phyloP scores from a whole-genome alignment of 92 coral and sea anemone genomes.

The Zoanthus gigantus region DNA sequence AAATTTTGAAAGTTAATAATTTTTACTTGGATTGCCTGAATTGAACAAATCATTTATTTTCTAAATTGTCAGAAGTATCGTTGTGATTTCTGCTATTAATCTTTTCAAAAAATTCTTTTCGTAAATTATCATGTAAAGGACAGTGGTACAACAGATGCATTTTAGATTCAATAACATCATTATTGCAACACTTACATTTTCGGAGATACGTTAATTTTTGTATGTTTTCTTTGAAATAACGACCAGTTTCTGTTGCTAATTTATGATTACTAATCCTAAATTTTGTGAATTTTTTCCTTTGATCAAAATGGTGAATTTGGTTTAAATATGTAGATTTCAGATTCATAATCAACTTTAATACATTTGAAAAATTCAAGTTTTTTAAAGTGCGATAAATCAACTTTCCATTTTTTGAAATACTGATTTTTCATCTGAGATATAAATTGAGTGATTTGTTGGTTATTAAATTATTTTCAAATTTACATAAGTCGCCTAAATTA shows the following conservation, averaged over 20 bases:
- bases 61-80: too few relatives aligned
- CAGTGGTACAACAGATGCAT: too few relatives aligned
- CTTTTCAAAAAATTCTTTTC: too few relatives aligned
- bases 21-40: too few relatives aligned
- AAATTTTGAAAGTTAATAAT: not conserved
- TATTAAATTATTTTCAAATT: not conserved
- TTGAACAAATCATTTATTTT: too few relatives aligned
- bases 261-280: constrained; percentile 13
- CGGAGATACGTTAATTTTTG: too few relatives aligned
- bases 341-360: not conserved
- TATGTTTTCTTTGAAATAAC: too few relatives aligned
- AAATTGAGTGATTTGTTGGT: constrained; percentile 1
- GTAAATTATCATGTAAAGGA: too few relatives aligned
- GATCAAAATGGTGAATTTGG: not conserved
- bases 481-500: constrained; percentile 1
- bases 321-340: not conserved
- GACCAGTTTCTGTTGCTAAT: not conserved
- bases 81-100: too few relatives aligned
- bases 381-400: not conserved
- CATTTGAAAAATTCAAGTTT: constrained; percentile 3
- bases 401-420: not conserved
- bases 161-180: too few relatives aligned
- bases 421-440: not conserved
- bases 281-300: constrained; percentile 5
- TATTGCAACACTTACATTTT: too few relatives aligned